phyloP scores from a whole-genome alignment of 2,888 invertebrate genomes.

The Xanthorhoe designata region DNA sequence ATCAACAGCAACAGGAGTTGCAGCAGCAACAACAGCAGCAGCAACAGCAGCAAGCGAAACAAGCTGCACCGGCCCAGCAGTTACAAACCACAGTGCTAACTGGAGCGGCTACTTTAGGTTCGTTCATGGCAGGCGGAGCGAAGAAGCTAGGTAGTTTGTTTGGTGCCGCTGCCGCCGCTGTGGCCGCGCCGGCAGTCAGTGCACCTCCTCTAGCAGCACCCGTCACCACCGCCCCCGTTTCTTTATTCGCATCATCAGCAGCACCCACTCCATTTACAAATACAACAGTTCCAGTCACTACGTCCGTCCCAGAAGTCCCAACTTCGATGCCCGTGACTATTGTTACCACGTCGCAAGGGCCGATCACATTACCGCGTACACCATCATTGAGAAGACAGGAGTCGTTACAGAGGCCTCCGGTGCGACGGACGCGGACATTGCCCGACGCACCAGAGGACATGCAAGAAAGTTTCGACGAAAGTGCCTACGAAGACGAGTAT shows the following conservation, averaged over 20 bases:
- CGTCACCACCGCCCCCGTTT: slow-evolving; percentile 54
- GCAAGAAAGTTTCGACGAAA: slow-evolving; percentile 79
- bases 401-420: slow-evolving; percentile 81
- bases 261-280: slow-evolving; percentile 67
- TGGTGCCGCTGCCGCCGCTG: slow-evolving; percentile 80
- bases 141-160: slow-evolving; percentile 81
- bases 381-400: slow-evolving; percentile 80
- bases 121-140: slow-evolving; percentile 80
- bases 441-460: slow-evolving; percentile 81
- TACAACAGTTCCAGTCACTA: slow-evolving; percentile 66
- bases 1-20: slow-evolving; percentile 57
- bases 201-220: slow-evolving; percentile 57
- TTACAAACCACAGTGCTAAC: slow-evolving; percentile 75
- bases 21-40: slow-evolving; percentile 63
- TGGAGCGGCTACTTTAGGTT: slow-evolving; percentile 80
- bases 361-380: slow-evolving; percentile 71
- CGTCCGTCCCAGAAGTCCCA: slow-evolving; percentile 76
- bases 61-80: slow-evolving; percentile 72
- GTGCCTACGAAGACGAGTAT: slow-evolving; percentile 84
- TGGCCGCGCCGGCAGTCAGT: slow-evolving; percentile 64
- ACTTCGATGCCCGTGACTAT: slow-evolving; percentile 69
- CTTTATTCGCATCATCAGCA: slow-evolving; percentile 60
- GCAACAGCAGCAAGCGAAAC: slow-evolving; percentile 69
- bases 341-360: slow-evolving; percentile 65
- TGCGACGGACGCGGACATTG: slow-evolving; percentile 78